Evolutionary conservation across 2,888 invertebrate genomes (phyloP).

Genomic region (Pyrocoelia pectoralis): DNA sequence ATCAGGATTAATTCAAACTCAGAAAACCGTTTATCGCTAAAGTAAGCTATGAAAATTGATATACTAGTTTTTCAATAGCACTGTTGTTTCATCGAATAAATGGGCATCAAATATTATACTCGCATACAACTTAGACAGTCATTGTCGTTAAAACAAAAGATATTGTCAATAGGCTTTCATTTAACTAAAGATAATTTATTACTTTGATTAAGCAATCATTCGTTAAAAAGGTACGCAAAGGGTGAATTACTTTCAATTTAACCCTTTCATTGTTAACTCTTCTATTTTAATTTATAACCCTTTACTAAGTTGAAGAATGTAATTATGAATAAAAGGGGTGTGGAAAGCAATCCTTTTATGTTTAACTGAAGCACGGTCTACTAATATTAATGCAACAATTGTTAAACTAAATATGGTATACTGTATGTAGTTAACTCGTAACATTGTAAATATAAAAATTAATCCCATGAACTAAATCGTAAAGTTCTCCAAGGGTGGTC

Average conservation of each 20-base stretch:
- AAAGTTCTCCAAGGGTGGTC: slow-evolving; percentile 29
- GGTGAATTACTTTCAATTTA: slow-evolving; percentile 12
- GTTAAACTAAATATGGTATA: not conserved
- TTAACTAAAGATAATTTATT: slow-evolving; percentile 10
- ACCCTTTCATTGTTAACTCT: slow-evolving; percentile 10
- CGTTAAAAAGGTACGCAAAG: slow-evolving; percentile 10
- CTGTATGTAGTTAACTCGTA: slow-evolving; percentile 7
- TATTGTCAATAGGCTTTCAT: not conserved
- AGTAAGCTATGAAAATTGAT: too few relatives aligned
- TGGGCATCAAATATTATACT: too few relatives aligned
- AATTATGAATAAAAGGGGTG: slow-evolving; percentile 10
- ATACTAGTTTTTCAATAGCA: too few relatives aligned
- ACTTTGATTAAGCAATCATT: slow-evolving; percentile 13
- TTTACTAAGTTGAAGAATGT: slow-evolving; percentile 11
- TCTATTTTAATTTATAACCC: not conserved
- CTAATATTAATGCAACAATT: not conserved
- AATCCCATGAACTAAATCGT: slow-evolving; percentile 17
- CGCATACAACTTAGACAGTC: too few relatives aligned
- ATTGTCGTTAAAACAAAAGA: too few relatives aligned
- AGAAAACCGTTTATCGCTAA: too few relatives aligned
- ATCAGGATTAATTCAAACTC: too few relatives aligned
- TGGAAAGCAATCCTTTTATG: slow-evolving; percentile 7
- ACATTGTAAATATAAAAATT: slow-evolving; percentile 6
- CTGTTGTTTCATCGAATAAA: too few relatives aligned
- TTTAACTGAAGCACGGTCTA: slow-evolving; percentile 5